Percentiles rank a stretch among this genome's conserved stretches.
Conservation (phyloP, 2,888 invertebrate genomes). For the Synanthedon vespiformis region DNA sequence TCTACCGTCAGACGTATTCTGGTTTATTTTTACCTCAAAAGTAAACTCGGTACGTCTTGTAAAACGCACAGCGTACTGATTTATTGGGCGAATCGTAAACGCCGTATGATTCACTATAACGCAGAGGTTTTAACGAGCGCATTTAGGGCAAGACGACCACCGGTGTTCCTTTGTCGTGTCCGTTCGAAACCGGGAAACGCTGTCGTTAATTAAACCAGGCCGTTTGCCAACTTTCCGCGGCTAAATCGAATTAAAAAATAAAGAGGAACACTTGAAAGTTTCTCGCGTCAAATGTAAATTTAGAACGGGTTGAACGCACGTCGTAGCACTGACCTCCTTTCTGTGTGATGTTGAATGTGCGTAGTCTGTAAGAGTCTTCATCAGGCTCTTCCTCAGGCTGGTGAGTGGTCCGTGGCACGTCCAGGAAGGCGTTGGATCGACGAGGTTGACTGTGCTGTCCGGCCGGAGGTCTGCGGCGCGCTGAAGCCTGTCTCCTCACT, state of each 20-base stretch:
- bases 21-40: constrained; percentile 51
- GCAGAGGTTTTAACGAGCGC: constrained; percentile 34
- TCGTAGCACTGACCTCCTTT: constrained; percentile 80
- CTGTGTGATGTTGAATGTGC: constrained; percentile 92
- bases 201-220: constrained; percentile 15
- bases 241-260: constrained; percentile 32
- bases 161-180: constrained; percentile 2
- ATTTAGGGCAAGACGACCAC: constrained; percentile 19
- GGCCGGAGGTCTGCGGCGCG: constrained; percentile 65
- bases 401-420: constrained; percentile 68
- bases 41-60: constrained; percentile 38
- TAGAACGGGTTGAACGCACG: constrained; percentile 47
- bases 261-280: constrained; percentile 36
- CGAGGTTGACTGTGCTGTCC: constrained; percentile 63
- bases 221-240: constrained; percentile 46
- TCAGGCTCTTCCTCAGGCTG: constrained; percentile 75
- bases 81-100: constrained; percentile 44
- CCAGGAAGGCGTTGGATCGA: constrained; percentile 78
- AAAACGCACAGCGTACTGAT: constrained; percentile 25
- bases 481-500: constrained; percentile 73
- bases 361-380: constrained; percentile 89
- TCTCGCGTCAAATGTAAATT: constrained; percentile 15
- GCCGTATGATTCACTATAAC: constrained; percentile 43
- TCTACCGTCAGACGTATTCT: constrained; percentile 1
- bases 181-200: constrained; percentile 17